Evolutionary conservation across 2,888 invertebrate species (phyloP).

Genomic region (Nebria salina): DNA sequence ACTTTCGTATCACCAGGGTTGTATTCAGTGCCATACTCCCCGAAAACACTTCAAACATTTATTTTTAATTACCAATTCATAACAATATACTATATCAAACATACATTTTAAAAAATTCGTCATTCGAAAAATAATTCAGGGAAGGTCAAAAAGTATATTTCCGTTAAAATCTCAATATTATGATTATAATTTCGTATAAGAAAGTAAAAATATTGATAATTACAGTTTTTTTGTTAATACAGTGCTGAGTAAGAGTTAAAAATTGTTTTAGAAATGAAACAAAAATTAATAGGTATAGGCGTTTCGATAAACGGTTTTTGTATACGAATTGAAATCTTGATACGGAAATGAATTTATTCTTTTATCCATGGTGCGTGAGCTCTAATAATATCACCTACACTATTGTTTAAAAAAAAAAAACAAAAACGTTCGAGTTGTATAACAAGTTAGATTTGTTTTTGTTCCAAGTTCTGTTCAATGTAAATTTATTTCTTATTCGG

Average conservation of each 20-base stretch:
- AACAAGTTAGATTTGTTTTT: background rate
- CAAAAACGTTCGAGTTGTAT: background rate
- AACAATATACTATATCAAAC: too few species aligned
- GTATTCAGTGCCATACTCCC: background rate
- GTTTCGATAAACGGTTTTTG: background rate
- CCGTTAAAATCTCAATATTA: too few species aligned
- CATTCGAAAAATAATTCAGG: too few species aligned
- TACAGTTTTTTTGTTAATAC: background rate
- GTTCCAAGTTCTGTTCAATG: background rate
- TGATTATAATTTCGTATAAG: too few species aligned
- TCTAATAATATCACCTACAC: background rate
- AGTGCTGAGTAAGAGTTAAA: background rate
- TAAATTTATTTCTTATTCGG: background rate
- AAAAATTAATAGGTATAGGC: background rate
- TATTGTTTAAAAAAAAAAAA: background rate
- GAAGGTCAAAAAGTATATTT: too few species aligned
- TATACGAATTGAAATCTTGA: background rate
- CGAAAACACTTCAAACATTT: background rate
- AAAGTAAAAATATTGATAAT: too few species aligned
- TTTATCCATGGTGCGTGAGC: background rate
- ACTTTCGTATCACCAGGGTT: background rate
- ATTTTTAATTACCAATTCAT: too few species aligned
- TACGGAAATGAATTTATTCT: background rate
- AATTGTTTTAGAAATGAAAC: background rate
- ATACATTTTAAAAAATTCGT: too few species aligned